Evolutionary conservation across 2,113 vertebrate species (phyloP).

Genomic region (Mesoclemmys tuberculata): DNA sequence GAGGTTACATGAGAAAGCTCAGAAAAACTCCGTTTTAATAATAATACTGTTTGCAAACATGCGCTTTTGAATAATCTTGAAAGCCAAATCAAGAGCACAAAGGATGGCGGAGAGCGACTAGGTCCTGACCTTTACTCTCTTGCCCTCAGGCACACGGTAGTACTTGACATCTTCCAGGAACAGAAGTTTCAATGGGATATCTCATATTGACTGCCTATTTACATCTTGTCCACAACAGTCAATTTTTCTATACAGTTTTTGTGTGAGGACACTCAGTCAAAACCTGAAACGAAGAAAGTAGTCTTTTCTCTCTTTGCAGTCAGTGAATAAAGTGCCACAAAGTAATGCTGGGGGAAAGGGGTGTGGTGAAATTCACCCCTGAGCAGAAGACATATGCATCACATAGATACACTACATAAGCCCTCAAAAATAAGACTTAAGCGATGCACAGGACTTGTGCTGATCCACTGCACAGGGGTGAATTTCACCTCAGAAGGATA

Average conservation of each 20-base stretch:
- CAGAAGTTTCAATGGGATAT: conserved; percentile 45
- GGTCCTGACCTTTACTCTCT: conserved; percentile 59
- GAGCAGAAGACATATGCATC: background rate
- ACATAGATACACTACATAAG: background rate
- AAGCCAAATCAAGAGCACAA: conserved; percentile 73
- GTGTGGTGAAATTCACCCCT: background rate
- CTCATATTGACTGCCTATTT: conserved; percentile 56
- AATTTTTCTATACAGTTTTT: conserved; percentile 6
- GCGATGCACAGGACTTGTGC: background rate
- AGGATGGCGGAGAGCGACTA: conserved; percentile 51
- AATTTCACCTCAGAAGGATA: background rate
- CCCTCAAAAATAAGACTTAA: background rate
- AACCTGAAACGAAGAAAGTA: background rate
- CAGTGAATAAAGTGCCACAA: background rate
- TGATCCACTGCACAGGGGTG: background rate
- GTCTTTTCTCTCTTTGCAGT: background rate
- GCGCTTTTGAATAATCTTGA: conserved; percentile 65
- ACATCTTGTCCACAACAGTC: conserved; percentile 51
- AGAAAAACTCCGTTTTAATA: conserved; percentile 72
- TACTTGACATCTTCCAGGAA: conserved; percentile 61
- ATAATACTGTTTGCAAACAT: conserved; percentile 55
- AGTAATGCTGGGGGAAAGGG: background rate
- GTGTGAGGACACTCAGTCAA: conserved; percentile 43
- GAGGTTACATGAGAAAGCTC: conserved; percentile 65
- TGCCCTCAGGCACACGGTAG: conserved; percentile 51